phyloP scores from a whole-genome alignment of 1,140 invertebrate genomes.

The Drosophila asahinai region DNA sequence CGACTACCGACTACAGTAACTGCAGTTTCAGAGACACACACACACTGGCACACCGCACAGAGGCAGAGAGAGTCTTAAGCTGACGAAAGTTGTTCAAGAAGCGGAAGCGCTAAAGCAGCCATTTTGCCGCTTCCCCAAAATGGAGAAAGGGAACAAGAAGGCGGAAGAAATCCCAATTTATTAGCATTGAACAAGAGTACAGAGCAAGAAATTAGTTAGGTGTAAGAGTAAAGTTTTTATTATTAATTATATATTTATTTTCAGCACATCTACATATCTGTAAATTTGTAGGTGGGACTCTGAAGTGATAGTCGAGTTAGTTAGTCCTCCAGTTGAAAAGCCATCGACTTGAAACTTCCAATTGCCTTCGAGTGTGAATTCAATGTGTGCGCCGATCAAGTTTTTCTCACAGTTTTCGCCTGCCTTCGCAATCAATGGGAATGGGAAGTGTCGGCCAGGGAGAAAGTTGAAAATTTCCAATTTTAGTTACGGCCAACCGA shows the following conservation, averaged over 20 bases:
- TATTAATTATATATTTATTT: too few relatives aligned
- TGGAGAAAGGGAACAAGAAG: conserved; percentile 7
- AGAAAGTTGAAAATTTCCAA: conserved; percentile 29
- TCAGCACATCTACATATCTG: too few relatives aligned
- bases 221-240: too few relatives aligned
- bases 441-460: not conserved
- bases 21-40: conserved; percentile 44
- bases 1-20: conserved; percentile 24
- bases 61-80: conserved; percentile 22
- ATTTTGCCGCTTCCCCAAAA: conserved; percentile 44
- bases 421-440: not conserved
- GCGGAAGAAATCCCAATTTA: conserved; percentile 51
- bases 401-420: not conserved
- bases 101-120: conserved; percentile 62
- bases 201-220: not conserved
- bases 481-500: conserved; percentile 58
- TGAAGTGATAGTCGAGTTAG: too few relatives aligned
- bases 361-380: too few relatives aligned
- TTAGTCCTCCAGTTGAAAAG: too few relatives aligned
- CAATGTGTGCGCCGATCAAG: too few relatives aligned
- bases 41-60: conserved; percentile 5
- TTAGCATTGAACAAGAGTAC: conserved; percentile 45
- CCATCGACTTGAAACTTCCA: too few relatives aligned
- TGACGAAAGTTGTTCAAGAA: conserved; percentile 51
- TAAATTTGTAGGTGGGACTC: too few relatives aligned